A percentile compares a stretch with the other conserved stretches of the same genome.
Evolutionary conservation across 1,140 invertebrate species (phyloP).

Genomic region (Linepithema humile): DNA sequence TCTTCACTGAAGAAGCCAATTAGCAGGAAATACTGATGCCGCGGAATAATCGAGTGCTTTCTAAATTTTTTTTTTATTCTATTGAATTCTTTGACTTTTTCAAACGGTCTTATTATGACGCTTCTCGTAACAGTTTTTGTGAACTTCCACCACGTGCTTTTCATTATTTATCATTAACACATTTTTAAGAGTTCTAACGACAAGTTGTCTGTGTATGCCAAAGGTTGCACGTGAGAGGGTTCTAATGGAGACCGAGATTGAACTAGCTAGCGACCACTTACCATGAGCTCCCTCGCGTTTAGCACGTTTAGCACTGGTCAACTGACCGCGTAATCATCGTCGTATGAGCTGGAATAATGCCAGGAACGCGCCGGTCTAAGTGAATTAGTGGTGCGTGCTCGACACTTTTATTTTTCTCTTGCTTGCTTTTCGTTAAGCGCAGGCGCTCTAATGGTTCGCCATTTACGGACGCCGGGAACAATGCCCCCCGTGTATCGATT

Average conservation of each 20-base stretch:
- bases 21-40: not conserved
- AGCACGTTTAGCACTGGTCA: conserved; percentile 73
- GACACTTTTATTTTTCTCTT: conserved; percentile 54
- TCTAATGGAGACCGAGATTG: conserved; percentile 64
- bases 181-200: conserved; percentile 47
- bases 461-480: conserved; percentile 52
- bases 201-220: conserved; percentile 54
- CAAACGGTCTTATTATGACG: not conserved
- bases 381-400: conserved; percentile 69
- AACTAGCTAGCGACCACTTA: conserved; percentile 57
- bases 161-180: conserved; percentile 63
- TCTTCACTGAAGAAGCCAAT: not conserved
- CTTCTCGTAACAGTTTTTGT: not conserved
- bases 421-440: conserved; percentile 59
- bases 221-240: conserved; percentile 50
- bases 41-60: not conserved
- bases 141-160: conserved; percentile 28
- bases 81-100: not conserved
- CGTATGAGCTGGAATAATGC: conserved; percentile 69
- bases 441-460: conserved; percentile 61
- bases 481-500: conserved; percentile 66
- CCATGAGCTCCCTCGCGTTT: conserved; percentile 63
- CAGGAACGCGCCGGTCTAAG: conserved; percentile 65
- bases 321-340: conserved; percentile 71
- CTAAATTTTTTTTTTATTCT: no score